These are phyloP conservation scores for Tolypeutes matacus DNA, from an alignment of 2,797 vertebrate genomes.

Conservation along the genomic window DNA sequence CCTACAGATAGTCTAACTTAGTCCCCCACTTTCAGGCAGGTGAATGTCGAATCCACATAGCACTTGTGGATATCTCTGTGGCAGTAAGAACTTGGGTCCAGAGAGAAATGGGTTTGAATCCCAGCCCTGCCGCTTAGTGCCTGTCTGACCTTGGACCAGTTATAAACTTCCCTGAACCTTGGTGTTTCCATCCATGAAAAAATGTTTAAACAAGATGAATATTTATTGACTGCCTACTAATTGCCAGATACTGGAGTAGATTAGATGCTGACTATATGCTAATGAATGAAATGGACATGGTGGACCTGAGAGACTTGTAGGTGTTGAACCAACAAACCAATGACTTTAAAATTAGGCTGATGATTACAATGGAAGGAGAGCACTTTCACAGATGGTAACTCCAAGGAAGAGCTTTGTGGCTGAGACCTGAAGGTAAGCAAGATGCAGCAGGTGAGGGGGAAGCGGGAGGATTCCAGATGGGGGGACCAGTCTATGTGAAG, in stretches of 20 bases:
- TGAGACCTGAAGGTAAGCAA: neutral
- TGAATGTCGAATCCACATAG: rapidly evolving
- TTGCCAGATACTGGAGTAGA: neutral
- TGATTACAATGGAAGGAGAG: neutral
- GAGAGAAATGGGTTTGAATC: neutral
- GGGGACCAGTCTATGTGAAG: neutral
- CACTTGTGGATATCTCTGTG: rapidly evolving
- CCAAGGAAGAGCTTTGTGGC: neutral
- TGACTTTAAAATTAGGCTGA: neutral
- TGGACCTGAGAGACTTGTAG: neutral
- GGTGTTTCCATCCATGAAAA: neutral
- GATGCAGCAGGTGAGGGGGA: neutral
- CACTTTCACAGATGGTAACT: neutral
- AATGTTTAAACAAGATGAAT: neutral
- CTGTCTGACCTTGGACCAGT: neutral
- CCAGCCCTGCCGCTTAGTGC: neutral
- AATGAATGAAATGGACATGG: neutral
- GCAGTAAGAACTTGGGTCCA: neutral
- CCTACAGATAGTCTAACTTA: neutral
- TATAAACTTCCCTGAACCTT: neutral
- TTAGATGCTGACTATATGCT: neutral
- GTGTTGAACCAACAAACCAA: neutral
- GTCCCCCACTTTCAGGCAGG: neutral
- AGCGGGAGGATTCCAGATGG: neutral
- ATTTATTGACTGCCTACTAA: neutral